Base-by-base conservation (phyloP, 2,888 invertebrate species). In the Dryadula phaetusa region DNA sequence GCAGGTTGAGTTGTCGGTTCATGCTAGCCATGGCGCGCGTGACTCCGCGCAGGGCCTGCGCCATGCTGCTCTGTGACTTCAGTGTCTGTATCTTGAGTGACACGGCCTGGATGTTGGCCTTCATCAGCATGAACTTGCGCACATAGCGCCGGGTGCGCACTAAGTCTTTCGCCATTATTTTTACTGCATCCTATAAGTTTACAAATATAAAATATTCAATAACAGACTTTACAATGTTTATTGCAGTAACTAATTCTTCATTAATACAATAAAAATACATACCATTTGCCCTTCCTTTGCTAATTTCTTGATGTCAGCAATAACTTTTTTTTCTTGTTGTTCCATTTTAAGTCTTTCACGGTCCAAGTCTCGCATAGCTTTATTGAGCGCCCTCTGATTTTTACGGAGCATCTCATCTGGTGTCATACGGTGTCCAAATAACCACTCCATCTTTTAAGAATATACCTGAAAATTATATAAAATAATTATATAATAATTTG, bases 221-320 rank as follows among this genome's bases (percentile, higher is more conserved):
- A 28, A 28, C 28, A 28, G 6, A 28, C 12, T 37, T 37, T 32
- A 32, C 8, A 32, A 7, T 32, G 32, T 32, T 32, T 32, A n/a
- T n/a, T 40, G n/a, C n/a, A 40, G n/a, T 40, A 10, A 37, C 37
- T 12, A 28, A n/a, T n/a, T n/a, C n/a, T n/a, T n/a, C n/a, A n/a
- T n/a, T n/a, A n/a, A n/a, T n/a, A n/a, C n/a, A n/a, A 32, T 32
- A 32, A 5, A 8, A 10, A 8, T n/a, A 10, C 62, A 80, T 84
- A 98, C 98, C 98, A 99, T 99, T 93, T 99, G 99, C 14, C 99
- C 99, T 82, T 98, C 98, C 84, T 99, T 99, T 0, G 99, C 99
- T 90, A 99, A 95, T 92, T 99, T 99, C 86, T 99, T 99, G 72
- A 99, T 99, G 83, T 99, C 99, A 0, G 95, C 95, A 70, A 99